A percentile compares a stretch with the other conserved stretches of the same genome.
Conservation (phyloP, 2,888 invertebrate genomes). For the Caenorhabditis imperialis region DNA sequence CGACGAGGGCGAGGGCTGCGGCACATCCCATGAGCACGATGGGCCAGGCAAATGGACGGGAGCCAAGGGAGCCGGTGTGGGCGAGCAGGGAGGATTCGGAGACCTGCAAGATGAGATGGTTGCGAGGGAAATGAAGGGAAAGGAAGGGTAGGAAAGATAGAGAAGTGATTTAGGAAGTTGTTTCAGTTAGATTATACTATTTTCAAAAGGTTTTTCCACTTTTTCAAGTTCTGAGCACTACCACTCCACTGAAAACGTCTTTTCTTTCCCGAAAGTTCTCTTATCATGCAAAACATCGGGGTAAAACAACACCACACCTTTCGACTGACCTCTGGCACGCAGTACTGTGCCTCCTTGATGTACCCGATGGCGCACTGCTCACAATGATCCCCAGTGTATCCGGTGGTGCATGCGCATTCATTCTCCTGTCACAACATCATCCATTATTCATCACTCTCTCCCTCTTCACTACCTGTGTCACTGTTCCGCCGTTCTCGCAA, state of each 20-base stretch:
- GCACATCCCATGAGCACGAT: constrained; percentile 58
- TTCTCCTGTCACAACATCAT: constrained; percentile 52
- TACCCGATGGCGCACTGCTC: constrained; percentile 60
- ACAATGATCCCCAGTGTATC: constrained; percentile 63
- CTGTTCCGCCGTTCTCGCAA: constrained; percentile 61
- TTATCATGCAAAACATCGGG: not conserved
- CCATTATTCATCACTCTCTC: constrained; percentile 5
- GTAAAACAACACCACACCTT: constrained; percentile 36
- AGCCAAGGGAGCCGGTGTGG: constrained; percentile 55
- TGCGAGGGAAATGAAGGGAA: not conserved
- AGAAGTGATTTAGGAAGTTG: not conserved
- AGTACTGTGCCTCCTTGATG: constrained; percentile 54
- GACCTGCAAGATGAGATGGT: constrained; percentile 26
- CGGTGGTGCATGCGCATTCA: constrained; percentile 61
- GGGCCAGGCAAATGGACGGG: constrained; percentile 61
- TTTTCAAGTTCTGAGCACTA: too few species aligned
- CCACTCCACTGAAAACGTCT: too few species aligned
- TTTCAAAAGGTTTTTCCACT: too few species aligned
- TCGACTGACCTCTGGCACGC: constrained; percentile 62
- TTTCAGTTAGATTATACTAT: too few species aligned
- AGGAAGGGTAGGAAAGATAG: not conserved
- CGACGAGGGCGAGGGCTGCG: constrained; percentile 56
- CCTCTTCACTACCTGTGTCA: constrained; percentile 40
- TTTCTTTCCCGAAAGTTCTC: too few species aligned
- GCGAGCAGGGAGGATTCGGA: constrained; percentile 62